These are phyloP conservation scores for Ranitomeya imitator DNA, from an alignment of 2,113 vertebrate species.

Conservation along the genomic window DNA sequence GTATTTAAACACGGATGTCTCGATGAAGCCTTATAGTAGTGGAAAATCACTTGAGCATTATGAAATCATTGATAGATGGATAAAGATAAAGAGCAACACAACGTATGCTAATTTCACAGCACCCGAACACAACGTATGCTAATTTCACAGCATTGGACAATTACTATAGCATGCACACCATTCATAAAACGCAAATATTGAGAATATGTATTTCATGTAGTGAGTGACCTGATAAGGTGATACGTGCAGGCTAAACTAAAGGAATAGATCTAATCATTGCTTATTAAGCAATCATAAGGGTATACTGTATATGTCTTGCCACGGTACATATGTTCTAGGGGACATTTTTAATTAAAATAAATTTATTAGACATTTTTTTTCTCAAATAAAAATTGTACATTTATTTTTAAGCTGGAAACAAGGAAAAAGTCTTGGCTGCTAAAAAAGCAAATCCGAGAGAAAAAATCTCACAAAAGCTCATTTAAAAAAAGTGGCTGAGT, in stretches of 20 bases:
- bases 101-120: too few species aligned
- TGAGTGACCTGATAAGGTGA: not conserved
- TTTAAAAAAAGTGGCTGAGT: slow-evolving; percentile 49
- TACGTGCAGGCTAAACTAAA: not conserved
- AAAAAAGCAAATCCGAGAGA: slow-evolving; percentile 22
- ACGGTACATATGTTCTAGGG: not conserved
- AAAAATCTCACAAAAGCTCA: slow-evolving; percentile 51
- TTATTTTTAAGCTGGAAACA: not conserved
- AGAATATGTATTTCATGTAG: not conserved
- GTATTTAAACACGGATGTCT: too few species aligned
- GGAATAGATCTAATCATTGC: not conserved
- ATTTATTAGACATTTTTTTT: not conserved
- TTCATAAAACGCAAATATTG: too few species aligned
- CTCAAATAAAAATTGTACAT: slow-evolving; percentile 5
- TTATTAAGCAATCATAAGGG: not conserved
- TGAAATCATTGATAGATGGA: too few species aligned
- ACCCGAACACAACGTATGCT: too few species aligned
- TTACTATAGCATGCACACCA: too few species aligned
- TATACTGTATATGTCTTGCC: not conserved
- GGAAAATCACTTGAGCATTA: too few species aligned
- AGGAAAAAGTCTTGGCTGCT: not conserved
- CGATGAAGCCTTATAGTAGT: too few species aligned
- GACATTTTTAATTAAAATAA: not conserved
- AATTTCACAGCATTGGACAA: too few species aligned
- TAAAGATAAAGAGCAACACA: too few species aligned